Evolutionary conservation across 2,888 invertebrate genomes (phyloP), one percentile per base, ranked within the genome.

Genomic region (Laspeyria flexula): DNA sequence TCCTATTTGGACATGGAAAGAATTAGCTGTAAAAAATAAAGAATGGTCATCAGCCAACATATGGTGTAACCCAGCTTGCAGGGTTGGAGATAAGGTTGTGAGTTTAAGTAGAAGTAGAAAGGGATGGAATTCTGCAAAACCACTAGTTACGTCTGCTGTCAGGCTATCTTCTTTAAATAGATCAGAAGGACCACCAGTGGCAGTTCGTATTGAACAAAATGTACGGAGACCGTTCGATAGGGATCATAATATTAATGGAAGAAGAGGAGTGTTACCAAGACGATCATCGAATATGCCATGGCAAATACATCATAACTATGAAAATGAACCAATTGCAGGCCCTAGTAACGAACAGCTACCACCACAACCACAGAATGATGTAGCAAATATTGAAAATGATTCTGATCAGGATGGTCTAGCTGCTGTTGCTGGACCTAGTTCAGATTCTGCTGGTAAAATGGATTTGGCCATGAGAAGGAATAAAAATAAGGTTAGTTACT

Each of bases 11-110:
- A 94, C 93, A 51, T 95, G 96, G 96, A 94, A 93, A 74, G 95
- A 95, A 81, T 90, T 98, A 39, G 94, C 94, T 53, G 95, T 98
- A 21, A 93, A 93, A 60, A 96, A 97, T 77, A 94, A 95, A 65
- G 95, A 96, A 73, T 95, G 95, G 93, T 96, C 96, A 33, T 96
- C 98, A 16, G 95, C 96, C 0, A 96, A 97, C 77, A 95, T 98
- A 79, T 98, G 98, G 97, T 98, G 97, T 82, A 97, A 98, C 90
- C 97, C 98, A 46, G 97, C 97, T 41, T 98, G 98, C 84, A 95
- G 82, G 73, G 90, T 96, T 67, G 96, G 95, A 48, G 95, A 96
- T 71, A 95, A 96, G 83, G 93, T 97, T 60, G 95, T 97, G 27
- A 95, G 96, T 62, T 92, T 97, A 64, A 95, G 95, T 70, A 91